Conservation (phyloP, 2,888 invertebrate species). For the Drosophila falleni region DNA sequence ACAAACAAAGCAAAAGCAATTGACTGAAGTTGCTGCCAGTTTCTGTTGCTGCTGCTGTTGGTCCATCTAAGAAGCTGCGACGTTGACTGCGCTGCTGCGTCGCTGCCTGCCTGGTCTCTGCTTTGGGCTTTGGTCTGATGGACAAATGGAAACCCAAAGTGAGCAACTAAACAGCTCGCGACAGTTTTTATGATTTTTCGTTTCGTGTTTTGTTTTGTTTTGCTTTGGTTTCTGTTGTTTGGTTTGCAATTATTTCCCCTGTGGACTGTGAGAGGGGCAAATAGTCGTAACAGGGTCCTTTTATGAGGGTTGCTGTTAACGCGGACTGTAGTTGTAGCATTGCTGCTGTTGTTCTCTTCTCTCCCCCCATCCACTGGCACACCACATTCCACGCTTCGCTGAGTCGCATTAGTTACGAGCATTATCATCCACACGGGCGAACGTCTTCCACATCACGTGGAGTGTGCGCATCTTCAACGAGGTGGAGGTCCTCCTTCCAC, state of each 20-base stretch:
- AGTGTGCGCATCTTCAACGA: conserved; percentile 63
- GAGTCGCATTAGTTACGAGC: conserved; percentile 52
- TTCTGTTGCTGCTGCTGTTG: conserved; percentile 9
- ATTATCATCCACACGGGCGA: conserved; percentile 67
- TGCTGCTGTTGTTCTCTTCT: conserved; percentile 12
- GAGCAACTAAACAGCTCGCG: conserved; percentile 46
- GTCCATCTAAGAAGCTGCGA: conserved; percentile 27
- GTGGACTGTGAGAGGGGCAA: conserved; percentile 40
- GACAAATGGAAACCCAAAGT: conserved; percentile 43
- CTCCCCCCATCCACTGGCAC: background rate
- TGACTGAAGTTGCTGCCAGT: conserved; percentile 39
- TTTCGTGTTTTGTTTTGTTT: conserved; percentile 17
- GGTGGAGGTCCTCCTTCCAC: background rate
- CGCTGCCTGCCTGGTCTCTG: conserved; percentile 31
- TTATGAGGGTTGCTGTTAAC: conserved; percentile 57
- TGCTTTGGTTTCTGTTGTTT: conserved; percentile 41
- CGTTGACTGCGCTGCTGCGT: conserved; percentile 40
- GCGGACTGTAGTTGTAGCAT: conserved; percentile 2
- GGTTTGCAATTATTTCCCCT: conserved; percentile 77
- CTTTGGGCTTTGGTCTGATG: conserved; percentile 28
- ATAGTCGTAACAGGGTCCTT: conserved; percentile 21
- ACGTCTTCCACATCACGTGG: conserved; percentile 61
- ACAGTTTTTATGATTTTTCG: conserved; percentile 58
- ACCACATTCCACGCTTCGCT: conserved; percentile 56
- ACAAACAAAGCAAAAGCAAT: conserved; percentile 53